A percentile compares a stretch with the other conserved stretches of the same genome.
These are phyloP conservation scores for Bombus picipes DNA, from an alignment of 1,140 invertebrate genomes.

Conservation along the genomic window DNA sequence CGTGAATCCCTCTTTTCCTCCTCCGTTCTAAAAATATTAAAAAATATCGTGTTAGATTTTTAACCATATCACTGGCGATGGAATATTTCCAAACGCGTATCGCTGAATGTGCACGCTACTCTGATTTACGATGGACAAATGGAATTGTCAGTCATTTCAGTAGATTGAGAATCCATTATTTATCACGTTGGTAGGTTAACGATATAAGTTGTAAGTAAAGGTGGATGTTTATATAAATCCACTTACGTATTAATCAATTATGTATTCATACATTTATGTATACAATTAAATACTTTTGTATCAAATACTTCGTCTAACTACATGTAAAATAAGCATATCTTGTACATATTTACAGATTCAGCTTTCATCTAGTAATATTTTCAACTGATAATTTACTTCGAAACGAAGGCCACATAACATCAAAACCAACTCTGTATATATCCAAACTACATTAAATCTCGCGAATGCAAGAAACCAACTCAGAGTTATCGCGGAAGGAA, in stretches of 20 bases:
- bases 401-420: background rate
- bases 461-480: background rate
- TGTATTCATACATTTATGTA: no score
- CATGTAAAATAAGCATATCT: no score
- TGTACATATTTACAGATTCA: background rate
- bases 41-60: slow-evolving; percentile 12
- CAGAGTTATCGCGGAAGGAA: background rate
- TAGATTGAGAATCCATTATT: background rate
- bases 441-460: background rate
- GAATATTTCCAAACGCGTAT: background rate
- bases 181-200: no score
- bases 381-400: background rate
- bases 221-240: no score
- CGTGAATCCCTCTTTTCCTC: slow-evolving; percentile 57
- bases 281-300: background rate
- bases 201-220: no score
- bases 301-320: background rate
- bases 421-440: background rate
- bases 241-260: no score
- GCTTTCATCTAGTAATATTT: background rate
- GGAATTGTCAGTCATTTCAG: background rate
- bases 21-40: slow-evolving; percentile 9
- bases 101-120: no score
- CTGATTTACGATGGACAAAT: no score
- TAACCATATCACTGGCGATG: background rate